Base-by-base conservation (phyloP, 2,113 vertebrate species). In the Pseudolaguvia tuberculata region DNA sequence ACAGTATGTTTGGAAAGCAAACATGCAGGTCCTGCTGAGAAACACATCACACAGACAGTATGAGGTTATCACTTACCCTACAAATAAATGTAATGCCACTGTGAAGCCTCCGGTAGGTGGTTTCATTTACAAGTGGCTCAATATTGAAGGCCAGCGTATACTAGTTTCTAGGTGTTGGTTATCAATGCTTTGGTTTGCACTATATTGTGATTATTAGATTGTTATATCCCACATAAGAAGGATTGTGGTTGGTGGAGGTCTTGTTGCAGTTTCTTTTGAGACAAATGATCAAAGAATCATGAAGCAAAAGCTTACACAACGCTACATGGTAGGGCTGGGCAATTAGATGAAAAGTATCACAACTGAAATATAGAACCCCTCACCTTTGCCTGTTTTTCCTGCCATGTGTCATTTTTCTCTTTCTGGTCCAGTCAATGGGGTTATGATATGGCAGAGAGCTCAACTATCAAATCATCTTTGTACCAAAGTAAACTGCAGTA, bases 281-380 rank as follows among this genome's bases (percentile, higher is more conserved):
- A 70, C 58, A 27, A 57, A 29, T 53, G 61, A 56, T 3, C 51
- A 78, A 72, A 77, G 70, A 75, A 83, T 84, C 75, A 45, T 69
- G 76, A 81, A 67, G 75, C 81, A 77, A 85, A 79, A 76, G 80
- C 80, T 81, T 73, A 52, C 72, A 77, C 75, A 56, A 29, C 35
- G 58, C 47, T 8, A 12, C 31, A 35, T 6, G 31, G 6, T 4
- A 35, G 31, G 31, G 31, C 31, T 35, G 31, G 31, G 6, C 31
- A 6, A 35, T 35, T 35, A 35, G 6, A 4, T 35, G 31, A 35
- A 35, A 35, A 35, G 31, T 35, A 35, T 35, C 6, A 35, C 3
- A 35, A 35, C 31, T 35, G 6, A n/a, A n/a, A n/a, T n/a, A n/a
- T n/a, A n/a, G n/a, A n/a, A n/a, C n/a, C n/a, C n/a, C n/a, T n/a